phyloP scores from a whole-genome alignment of 2,797 vertebrate genomes.

The Characodon lateralis region DNA sequence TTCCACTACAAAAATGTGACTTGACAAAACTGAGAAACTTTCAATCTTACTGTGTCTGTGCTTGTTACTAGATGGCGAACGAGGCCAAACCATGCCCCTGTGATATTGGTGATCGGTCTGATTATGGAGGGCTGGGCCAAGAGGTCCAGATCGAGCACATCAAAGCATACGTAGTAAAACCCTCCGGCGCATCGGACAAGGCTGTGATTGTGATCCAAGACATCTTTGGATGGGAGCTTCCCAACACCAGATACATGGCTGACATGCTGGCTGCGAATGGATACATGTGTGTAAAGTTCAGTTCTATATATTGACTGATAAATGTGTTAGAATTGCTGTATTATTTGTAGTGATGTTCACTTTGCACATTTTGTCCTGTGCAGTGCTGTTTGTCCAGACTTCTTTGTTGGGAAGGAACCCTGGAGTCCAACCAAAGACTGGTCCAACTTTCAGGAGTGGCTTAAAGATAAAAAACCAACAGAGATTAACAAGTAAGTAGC shows the following conservation, averaged over 20 bases:
- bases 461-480: slow-evolving; percentile 79
- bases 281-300: slow-evolving; percentile 81
- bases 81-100: slow-evolving; percentile 88
- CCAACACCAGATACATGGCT: slow-evolving; percentile 91
- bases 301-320: not conserved
- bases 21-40: not conserved
- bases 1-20: not conserved
- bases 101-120: slow-evolving; percentile 84
- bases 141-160: slow-evolving; percentile 89
- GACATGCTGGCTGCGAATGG: slow-evolving; percentile 90
- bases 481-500: slow-evolving; percentile 81
- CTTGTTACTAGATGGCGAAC: slow-evolving; percentile 86
- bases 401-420: slow-evolving; percentile 81
- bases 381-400: slow-evolving; percentile 84
- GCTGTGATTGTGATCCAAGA: slow-evolving; percentile 91
- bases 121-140: slow-evolving; percentile 85
- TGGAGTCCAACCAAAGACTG: slow-evolving; percentile 80
- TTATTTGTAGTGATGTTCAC: not conserved
- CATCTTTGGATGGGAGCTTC: slow-evolving; percentile 89
- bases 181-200: slow-evolving; percentile 79
- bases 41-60: not conserved
- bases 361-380: slow-evolving; percentile 12
- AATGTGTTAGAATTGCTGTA: not conserved
- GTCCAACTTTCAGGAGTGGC: slow-evolving; percentile 80
- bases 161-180: slow-evolving; percentile 86